Conservation (phyloP, 1,140 invertebrate species). For the Drosophila ironensis region DNA sequence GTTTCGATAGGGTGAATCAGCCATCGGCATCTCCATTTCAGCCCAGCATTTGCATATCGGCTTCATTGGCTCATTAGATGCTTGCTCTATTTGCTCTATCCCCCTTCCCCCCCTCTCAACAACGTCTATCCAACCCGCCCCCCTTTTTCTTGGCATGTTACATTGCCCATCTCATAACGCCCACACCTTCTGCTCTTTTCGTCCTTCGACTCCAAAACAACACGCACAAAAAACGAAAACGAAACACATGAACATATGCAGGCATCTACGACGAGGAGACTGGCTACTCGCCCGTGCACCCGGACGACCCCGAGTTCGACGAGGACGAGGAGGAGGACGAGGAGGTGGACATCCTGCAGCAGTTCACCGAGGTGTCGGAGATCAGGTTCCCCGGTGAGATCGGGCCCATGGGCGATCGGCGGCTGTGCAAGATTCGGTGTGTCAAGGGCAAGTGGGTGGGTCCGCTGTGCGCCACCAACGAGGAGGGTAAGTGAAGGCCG, state of each 20-base stretch:
- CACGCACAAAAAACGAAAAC: not conserved
- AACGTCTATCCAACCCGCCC: constrained; percentile 39
- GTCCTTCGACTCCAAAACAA: constrained; percentile 37
- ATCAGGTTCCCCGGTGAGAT: constrained; percentile 88
- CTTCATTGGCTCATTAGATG: constrained; percentile 63
- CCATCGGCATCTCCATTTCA: constrained; percentile 24
- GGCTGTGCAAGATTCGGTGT: constrained; percentile 91
- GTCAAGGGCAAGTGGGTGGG: constrained; percentile 91
- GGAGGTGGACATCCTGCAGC: constrained; percentile 74
- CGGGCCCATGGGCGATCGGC: constrained; percentile 85
- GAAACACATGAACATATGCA: constrained; percentile 27
- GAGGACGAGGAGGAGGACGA: constrained; percentile 81
- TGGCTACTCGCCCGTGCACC: constrained; percentile 65
- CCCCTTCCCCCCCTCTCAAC: constrained; percentile 33
- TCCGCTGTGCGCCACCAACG: constrained; percentile 85
- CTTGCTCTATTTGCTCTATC: constrained; percentile 66
- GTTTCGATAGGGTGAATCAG: no score
- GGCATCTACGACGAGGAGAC: constrained; percentile 79
- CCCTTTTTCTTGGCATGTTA: constrained; percentile 71
- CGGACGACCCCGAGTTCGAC: constrained; percentile 69
- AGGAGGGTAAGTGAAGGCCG: constrained; percentile 81
- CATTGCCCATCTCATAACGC: constrained; percentile 80
- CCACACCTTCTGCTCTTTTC: constrained; percentile 65
- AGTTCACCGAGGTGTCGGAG: constrained; percentile 83
- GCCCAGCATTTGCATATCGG: constrained; percentile 27